phyloP scores from a whole-genome alignment of 2,797 vertebrate genomes.

The Sebastes goodei region DNA sequence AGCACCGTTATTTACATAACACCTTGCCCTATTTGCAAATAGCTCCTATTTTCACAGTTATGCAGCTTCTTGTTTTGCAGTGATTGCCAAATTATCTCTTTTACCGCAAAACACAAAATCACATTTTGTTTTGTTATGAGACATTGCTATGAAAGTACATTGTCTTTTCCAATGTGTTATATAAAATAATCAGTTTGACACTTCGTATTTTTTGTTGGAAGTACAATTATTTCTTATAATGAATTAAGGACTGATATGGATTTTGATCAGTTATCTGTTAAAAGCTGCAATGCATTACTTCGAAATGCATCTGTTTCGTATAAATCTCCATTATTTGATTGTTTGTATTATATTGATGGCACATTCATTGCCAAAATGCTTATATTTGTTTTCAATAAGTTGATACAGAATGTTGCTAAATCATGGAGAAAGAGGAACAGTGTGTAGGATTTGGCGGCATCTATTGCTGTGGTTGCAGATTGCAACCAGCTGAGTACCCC shows the following conservation, averaged over 20 bases:
- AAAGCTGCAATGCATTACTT: conserved; percentile 2
- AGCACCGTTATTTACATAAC: conserved; percentile 70
- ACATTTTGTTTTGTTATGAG: conserved; percentile 16
- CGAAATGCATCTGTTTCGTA: conserved; percentile 5
- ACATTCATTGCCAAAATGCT: not conserved
- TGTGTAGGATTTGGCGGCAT: too few species aligned
- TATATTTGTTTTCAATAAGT: not conserved
- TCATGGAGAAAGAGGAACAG: not conserved
- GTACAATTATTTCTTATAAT: not conserved
- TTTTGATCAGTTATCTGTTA: not conserved
- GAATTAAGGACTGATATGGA: not conserved
- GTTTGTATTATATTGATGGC: not conserved
- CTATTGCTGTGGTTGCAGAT: too few species aligned
- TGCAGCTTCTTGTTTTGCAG: conserved; percentile 50
- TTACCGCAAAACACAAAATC: conserved; percentile 33
- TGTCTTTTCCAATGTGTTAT: not conserved
- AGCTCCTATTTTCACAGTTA: conserved; percentile 62
- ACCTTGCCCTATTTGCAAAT: conserved; percentile 72
- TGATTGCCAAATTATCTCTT: conserved; percentile 65
- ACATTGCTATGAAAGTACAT: conserved; percentile 10
- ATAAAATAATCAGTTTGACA: conserved; percentile 1
- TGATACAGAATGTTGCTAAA: not conserved
- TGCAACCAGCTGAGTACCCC: too few species aligned
- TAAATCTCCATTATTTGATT: not conserved
- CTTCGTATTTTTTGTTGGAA: not conserved